Evolutionary conservation across 2,888 invertebrate species (phyloP), one percentile per base, ranked within the genome.

Genomic region (Noctua fimbriata): DNA sequence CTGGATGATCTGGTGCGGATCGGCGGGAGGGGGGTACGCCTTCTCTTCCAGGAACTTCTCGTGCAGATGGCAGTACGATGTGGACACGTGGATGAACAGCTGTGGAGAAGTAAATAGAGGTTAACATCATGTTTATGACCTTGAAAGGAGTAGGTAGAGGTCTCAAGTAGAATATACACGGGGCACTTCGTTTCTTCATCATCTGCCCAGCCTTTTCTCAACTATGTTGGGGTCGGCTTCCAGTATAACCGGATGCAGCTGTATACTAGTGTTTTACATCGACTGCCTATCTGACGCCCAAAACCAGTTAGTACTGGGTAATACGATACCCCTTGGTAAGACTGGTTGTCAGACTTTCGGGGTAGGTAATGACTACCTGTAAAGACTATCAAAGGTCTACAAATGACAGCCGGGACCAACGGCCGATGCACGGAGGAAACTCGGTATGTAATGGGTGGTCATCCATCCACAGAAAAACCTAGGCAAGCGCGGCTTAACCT

Each of bases 61-160:
- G 91, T 98, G 98, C 79, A 99, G 97, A 93, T 99, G 99, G 90
- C 99, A 99, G 94, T 99, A 99, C 0, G 99, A 98, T 0, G 99
- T 99, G 3, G 99, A 99, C 12, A 99, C 97, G 94, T 99, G 98
- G 71, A 98, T 97, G 92, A 98, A 98, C 7, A 98, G 95, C 97
- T 98, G 94, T 6, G 65, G 44, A 67, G 16, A 28, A n/a, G 44
- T 2, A 82, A 73, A 24, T 9, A 32, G 32, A 44, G n/a, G 41
- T 67, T 44, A 44, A 3, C 24, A 3, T 16, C 16, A n/a, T 67
- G 16, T 0, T 21, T 32, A 6, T 28, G 14, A 60, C 60, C 16
- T 0, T 60, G 60, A 2, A 28, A 28, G 28, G 16, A 60, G 28
- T 0, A n/a, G n/a, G n/a, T 58, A 58, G 5, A 14, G n/a, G 12